A percentile compares a stretch with the other conserved stretches of the same genome.
Conservation (phyloP, 2,113 vertebrate genomes). For the Pardalotus punctatus region DNA sequence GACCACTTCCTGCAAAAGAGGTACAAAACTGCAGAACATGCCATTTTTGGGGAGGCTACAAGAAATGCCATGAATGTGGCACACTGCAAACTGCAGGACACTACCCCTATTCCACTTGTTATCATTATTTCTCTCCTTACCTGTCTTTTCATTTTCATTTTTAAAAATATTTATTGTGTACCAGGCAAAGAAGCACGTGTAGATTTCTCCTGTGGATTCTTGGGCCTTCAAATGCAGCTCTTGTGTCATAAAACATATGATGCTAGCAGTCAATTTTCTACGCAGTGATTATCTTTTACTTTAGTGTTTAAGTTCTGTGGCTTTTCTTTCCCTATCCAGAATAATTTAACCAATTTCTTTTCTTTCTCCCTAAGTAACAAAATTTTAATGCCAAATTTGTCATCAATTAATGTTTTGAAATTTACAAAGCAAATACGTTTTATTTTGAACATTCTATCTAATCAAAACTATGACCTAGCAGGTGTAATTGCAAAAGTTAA, state of each 20-base stretch:
- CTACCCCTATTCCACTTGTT: not conserved
- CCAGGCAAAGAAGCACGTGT: not conserved
- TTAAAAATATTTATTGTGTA: not conserved
- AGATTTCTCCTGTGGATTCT: not conserved
- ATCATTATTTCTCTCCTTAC: not conserved
- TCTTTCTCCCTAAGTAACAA: not conserved
- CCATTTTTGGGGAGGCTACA: not conserved
- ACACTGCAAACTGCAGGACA: not conserved
- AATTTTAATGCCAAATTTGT: not conserved
- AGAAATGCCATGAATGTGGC: rapidly evolving
- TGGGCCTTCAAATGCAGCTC: not conserved
- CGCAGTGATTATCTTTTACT: not conserved
- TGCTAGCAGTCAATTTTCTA: not conserved
- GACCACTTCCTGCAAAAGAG: not conserved
- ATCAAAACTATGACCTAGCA: not conserved
- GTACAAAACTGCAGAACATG: not conserved
- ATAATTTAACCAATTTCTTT: not conserved
- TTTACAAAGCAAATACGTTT: not conserved
- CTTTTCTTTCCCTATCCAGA: not conserved
- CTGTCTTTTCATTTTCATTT: not conserved
- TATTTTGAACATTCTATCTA: not conserved
- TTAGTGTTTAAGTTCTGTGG: not conserved
- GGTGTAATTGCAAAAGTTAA: not conserved
- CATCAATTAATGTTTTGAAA: not conserved
- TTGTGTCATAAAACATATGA: not conserved